phyloP scores from a whole-genome alignment of 2,888 invertebrate genomes.

The Amphipyra berbera region DNA sequence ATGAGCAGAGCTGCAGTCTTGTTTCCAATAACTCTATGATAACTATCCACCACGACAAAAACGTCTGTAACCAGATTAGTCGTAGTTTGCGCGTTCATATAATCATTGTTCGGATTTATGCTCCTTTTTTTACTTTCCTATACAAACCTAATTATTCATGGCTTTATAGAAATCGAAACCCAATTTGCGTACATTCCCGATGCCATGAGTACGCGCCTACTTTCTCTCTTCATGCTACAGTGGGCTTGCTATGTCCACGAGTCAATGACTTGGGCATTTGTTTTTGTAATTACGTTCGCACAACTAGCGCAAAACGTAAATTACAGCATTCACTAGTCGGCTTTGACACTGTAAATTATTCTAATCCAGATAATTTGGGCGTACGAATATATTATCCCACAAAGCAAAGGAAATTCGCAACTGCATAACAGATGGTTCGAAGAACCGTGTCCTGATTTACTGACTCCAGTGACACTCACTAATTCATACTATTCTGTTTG shows the following conservation, averaged over 20 bases:
- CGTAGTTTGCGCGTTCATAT: constrained; percentile 27
- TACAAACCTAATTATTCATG: constrained; percentile 60
- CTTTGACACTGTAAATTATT: constrained; percentile 65
- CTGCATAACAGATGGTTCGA: constrained; percentile 37
- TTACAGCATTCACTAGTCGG: constrained; percentile 63
- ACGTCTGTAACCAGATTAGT: constrained; percentile 22
- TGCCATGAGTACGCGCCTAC: constrained; percentile 67
- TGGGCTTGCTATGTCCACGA: constrained; percentile 67
- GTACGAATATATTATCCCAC: constrained; percentile 45
- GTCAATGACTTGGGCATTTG: constrained; percentile 73
- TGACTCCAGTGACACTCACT: constrained; percentile 31
- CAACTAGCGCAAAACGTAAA: constrained; percentile 59
- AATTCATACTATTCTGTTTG: constrained; percentile 50
- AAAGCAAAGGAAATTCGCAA: constrained; percentile 41
- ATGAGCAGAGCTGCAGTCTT: neutral
- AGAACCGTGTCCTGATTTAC: constrained; percentile 38
- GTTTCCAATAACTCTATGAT: neutral
- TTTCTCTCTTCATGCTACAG: constrained; percentile 81
- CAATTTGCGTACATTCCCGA: constrained; percentile 74
- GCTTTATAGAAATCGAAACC: constrained; percentile 78
- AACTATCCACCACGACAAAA: constrained; percentile 26
- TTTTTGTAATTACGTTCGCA: constrained; percentile 66
- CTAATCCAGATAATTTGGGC: constrained; percentile 59
- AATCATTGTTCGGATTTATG: constrained; percentile 45
- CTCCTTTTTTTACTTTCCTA: constrained; percentile 58